phyloP scores from a whole-genome alignment of 1,140 invertebrate genomes.

The Drosophila equinoxialis region DNA sequence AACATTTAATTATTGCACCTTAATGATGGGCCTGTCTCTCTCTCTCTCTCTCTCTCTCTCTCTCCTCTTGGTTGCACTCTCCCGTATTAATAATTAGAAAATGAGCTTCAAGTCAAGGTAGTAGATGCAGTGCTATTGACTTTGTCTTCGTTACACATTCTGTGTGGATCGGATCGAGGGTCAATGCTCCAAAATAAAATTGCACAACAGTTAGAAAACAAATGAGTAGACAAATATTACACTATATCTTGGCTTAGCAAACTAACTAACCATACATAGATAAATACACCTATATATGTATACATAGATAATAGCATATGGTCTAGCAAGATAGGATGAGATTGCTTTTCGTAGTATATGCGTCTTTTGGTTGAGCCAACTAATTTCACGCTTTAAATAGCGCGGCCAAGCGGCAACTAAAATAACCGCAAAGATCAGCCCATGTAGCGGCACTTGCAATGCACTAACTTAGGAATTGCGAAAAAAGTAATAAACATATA shows the following conservation, averaged over 20 bases:
- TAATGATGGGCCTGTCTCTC: constrained; percentile 58
- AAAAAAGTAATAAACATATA: background rate
- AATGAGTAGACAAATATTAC: constrained; percentile 31
- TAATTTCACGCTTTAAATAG: constrained; percentile 82
- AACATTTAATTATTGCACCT: constrained; percentile 81
- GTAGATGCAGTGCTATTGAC: constrained; percentile 57
- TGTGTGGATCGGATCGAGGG: constrained; percentile 47
- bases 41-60: constrained; percentile 24
- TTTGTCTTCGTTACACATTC: constrained; percentile 56
- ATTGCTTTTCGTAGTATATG: background rate
- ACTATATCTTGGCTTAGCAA: background rate
- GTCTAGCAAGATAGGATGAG: background rate
- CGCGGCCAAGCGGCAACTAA: constrained; percentile 69
- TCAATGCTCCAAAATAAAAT: constrained; percentile 67
- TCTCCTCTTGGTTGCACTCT: constrained; percentile 12
- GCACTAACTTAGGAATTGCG: constrained; percentile 34
- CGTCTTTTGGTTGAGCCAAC: constrained; percentile 26
- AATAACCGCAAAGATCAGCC: background rate
- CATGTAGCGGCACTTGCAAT: constrained; percentile 9
- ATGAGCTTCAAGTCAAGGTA: constrained; percentile 67
- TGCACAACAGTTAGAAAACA: constrained; percentile 35
- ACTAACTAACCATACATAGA: background rate
- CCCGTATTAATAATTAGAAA: constrained; percentile 76
- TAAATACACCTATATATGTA: background rate
- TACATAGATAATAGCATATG: constrained; percentile 3